Evolutionary conservation across 2,113 vertebrate genomes (phyloP).

Genomic region (Nanorana parkeri): DNA sequence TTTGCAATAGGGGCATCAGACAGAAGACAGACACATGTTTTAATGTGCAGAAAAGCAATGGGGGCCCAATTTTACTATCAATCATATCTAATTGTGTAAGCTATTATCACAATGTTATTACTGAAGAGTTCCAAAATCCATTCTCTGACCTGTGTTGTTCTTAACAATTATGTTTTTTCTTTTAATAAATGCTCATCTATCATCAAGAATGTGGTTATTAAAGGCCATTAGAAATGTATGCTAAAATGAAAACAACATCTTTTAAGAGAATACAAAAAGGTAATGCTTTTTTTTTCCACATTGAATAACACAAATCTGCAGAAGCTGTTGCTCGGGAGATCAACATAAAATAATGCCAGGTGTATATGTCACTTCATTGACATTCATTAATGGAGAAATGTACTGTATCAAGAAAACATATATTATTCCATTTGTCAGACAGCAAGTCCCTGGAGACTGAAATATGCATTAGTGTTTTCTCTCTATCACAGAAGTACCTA

Average conservation of each 20-base stretch:
- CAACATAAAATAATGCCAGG: constrained; percentile 27
- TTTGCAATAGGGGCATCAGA: constrained; percentile 69
- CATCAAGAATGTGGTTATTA: constrained; percentile 72
- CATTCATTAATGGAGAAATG: not conserved
- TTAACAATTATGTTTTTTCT: constrained; percentile 77
- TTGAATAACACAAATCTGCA: constrained; percentile 22
- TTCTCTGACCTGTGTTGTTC: constrained; percentile 71
- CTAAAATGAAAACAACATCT: constrained; percentile 40
- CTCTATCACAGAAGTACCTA: no score
- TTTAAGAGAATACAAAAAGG: constrained; percentile 19
- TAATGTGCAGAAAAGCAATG: constrained; percentile 72
- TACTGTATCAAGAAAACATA: not conserved
- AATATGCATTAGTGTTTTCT: no score
- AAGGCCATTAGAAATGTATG: constrained; percentile 55
- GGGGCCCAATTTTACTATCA: constrained; percentile 79
- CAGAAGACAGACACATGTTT: constrained; percentile 64
- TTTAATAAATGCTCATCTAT: constrained; percentile 67
- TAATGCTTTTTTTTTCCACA: constrained; percentile 46
- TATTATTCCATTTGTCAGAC: not conserved
- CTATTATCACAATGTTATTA: constrained; percentile 82
- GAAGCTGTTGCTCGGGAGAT: constrained; percentile 2
- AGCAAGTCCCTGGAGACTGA: not conserved
- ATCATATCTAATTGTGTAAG: constrained; percentile 82
- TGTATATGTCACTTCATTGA: not conserved
- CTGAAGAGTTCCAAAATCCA: constrained; percentile 77